Conservation (phyloP, 2,113 vertebrate species). For the Misgurnus anguillicaudatus region DNA sequence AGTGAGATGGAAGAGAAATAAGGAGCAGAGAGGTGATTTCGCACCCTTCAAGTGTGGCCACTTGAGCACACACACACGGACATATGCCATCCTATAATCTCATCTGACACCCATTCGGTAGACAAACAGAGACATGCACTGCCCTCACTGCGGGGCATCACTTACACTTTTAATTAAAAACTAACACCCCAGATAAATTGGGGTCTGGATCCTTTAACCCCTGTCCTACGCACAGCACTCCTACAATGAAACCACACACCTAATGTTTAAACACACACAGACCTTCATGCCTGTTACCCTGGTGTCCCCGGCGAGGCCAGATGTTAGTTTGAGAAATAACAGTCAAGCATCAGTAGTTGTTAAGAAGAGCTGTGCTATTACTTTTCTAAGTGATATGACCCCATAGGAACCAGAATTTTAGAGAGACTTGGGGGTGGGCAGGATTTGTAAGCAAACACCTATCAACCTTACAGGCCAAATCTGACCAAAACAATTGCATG, state of each 20-base stretch:
- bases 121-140: slow-evolving; percentile 47
- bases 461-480: no score
- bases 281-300: slow-evolving; percentile 22
- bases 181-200: slow-evolving; percentile 70
- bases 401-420: no score
- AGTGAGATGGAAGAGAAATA: slow-evolving; percentile 1
- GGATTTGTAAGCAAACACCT: no score
- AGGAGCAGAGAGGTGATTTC: slow-evolving; percentile 47
- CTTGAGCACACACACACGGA: slow-evolving; percentile 14
- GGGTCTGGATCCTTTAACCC: slow-evolving; percentile 57
- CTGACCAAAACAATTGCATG: no score
- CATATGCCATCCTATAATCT: slow-evolving; percentile 22
- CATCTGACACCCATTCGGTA: background rate
- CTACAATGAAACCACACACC: slow-evolving; percentile 8
- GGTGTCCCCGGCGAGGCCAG: slow-evolving; percentile 59
- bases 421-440: no score
- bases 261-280: slow-evolving; percentile 40
- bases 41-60: slow-evolving; percentile 55
- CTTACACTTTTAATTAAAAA: slow-evolving; percentile 79
- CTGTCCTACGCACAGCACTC: slow-evolving; percentile 24
- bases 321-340: slow-evolving; percentile 67
- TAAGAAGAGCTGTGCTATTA: no score
- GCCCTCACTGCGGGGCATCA: slow-evolving; percentile 53
- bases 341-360: no score
- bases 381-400: no score